phyloP scores from a whole-genome alignment of 2,888 invertebrate species.

The Melinaea menophilus region DNA sequence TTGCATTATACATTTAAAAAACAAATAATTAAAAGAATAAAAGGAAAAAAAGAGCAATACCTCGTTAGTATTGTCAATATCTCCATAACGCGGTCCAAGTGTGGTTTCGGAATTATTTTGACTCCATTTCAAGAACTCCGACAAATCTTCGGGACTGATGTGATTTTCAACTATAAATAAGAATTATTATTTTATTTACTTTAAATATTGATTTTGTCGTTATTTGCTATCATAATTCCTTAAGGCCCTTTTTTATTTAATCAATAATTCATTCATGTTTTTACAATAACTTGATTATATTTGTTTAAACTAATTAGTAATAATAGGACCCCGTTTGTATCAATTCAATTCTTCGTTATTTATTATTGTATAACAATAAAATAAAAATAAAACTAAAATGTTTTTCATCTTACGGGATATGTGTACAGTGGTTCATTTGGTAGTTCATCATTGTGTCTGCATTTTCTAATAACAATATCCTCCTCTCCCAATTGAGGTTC shows the following conservation, averaged over 20 bases:
- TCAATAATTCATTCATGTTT: too few species aligned
- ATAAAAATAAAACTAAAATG: too few species aligned
- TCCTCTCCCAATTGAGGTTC: slow-evolving; percentile 56
- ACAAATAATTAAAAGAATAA: too few species aligned
- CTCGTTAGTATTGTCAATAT: slow-evolving; percentile 29
- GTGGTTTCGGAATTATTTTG: slow-evolving; percentile 26
- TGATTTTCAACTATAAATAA: slow-evolving; percentile 62
- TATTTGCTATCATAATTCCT: too few species aligned
- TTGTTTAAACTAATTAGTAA: too few species aligned
- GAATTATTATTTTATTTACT: slow-evolving; percentile 11
- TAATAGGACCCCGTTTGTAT: too few species aligned
- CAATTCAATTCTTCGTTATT: too few species aligned
- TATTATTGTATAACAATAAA: too few species aligned
- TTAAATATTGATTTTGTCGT: neutral
- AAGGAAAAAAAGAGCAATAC: slow-evolving; percentile 27
- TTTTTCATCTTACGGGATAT: slow-evolving; percentile 47
- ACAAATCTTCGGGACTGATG: slow-evolving; percentile 64
- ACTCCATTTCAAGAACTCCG: slow-evolving; percentile 48
- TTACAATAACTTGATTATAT: too few species aligned
- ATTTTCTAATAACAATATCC: slow-evolving; percentile 69
- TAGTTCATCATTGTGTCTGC: slow-evolving; percentile 78
- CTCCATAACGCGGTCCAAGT: slow-evolving; percentile 7
- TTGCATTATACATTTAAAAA: too few species aligned
- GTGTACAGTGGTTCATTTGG: slow-evolving; percentile 42
- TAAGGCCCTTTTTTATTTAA: too few species aligned